A percentile compares a stretch with the other conserved stretches of the same genome.
These are phyloP conservation scores for Cromileptes altivelis DNA, from an alignment of 2,113 vertebrate species.

Conservation along the genomic window DNA sequence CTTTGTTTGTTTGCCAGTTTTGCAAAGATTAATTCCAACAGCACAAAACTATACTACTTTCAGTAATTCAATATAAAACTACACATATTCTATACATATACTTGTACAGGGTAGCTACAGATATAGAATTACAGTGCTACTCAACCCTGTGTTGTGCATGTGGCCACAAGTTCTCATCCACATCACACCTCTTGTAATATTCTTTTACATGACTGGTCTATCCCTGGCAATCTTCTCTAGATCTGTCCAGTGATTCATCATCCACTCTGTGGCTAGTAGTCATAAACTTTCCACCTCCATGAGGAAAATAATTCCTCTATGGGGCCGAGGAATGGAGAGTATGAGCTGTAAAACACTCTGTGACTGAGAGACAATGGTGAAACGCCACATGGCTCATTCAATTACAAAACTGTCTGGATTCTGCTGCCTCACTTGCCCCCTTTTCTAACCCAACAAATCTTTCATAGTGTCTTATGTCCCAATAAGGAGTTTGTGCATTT, in stretches of 20 bases:
- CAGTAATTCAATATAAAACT: background rate
- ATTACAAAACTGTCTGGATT: background rate
- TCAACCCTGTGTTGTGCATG: background rate
- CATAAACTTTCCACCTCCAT: background rate
- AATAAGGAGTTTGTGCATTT: background rate
- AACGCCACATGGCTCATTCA: background rate
- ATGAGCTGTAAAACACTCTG: background rate
- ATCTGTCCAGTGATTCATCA: background rate
- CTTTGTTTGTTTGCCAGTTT: background rate
- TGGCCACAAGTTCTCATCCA: background rate
- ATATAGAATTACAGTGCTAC: background rate
- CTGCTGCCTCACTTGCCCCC: background rate
- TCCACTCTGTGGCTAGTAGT: background rate
- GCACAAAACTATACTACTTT: background rate
- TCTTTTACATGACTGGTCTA: background rate
- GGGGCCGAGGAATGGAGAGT: background rate
- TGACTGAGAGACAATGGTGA: background rate
- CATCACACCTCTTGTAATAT: no score
- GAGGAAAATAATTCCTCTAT: background rate
- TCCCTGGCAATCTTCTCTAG: background rate
- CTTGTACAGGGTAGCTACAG: background rate
- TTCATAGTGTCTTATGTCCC: background rate
- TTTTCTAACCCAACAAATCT: background rate
- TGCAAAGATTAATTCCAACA: background rate
- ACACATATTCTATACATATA: background rate